Conservation (phyloP, 2,797 vertebrate genomes). For the Calcarius lapponicus region DNA sequence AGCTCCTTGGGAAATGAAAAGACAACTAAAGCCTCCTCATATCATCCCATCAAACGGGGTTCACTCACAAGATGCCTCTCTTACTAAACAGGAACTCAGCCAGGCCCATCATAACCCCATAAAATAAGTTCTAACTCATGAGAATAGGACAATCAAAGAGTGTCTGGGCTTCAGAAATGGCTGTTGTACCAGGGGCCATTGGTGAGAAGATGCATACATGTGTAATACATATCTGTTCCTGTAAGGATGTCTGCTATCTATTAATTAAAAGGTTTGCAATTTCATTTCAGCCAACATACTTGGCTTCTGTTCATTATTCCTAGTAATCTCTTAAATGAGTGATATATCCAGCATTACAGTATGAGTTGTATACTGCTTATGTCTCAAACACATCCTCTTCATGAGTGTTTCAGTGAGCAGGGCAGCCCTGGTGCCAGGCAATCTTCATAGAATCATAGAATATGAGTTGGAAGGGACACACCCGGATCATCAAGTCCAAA, state of each 20-base stretch:
- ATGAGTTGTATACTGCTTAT: neutral
- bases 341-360: neutral
- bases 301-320: neutral
- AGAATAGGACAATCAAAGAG: neutral
- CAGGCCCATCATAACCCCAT: neutral
- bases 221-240: neutral
- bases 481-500: neutral
- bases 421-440: neutral
- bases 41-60: neutral
- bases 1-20: neutral
- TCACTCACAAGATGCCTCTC: neutral
- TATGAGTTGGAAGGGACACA: neutral
- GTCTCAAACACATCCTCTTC: neutral
- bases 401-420: rapidly evolving
- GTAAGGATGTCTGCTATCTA: neutral
- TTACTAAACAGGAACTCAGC: neutral
- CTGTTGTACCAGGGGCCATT: neutral
- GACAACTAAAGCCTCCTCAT: neutral
- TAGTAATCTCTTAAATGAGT: neutral
- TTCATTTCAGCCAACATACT: neutral
- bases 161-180: neutral
- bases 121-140: neutral
- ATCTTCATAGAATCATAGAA: neutral
- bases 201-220: neutral
- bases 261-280: neutral